phyloP scores from a whole-genome alignment of 2,888 invertebrate genomes.

The Augiades crinisus region DNA sequence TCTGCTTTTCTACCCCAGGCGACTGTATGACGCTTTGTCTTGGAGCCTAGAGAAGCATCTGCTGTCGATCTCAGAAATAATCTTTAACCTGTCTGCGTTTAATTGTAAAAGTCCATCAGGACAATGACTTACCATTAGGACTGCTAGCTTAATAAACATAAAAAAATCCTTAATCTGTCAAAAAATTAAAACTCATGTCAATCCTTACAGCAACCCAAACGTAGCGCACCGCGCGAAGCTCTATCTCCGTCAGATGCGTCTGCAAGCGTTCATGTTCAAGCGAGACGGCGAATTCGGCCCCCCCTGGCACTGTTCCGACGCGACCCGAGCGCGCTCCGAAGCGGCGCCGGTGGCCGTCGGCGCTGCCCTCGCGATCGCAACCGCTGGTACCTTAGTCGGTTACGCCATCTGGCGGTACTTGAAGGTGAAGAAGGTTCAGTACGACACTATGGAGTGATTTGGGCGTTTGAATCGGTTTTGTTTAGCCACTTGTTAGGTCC shows the following conservation, averaged over 20 bases:
- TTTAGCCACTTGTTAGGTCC: background rate
- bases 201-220: conserved; percentile 49
- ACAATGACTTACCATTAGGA: no score
- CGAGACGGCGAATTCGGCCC: conserved; percentile 86
- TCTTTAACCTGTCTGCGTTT: no score
- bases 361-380: conserved; percentile 90
- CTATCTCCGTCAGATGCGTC: conserved; percentile 85
- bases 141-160: no score
- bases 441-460: conserved; percentile 92
- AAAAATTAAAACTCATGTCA: no score
- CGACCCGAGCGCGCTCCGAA: conserved; percentile 84
- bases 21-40: no score
- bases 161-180: no score
- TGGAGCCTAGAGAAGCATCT: no score
- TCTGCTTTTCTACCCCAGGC: no score
- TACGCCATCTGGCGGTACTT: conserved; percentile 93
- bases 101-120: no score
- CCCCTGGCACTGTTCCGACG: conserved; percentile 84
- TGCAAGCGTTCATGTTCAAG: conserved; percentile 95
- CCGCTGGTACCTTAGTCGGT: conserved; percentile 89
- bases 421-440: conserved; percentile 94
- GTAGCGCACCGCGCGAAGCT: conserved; percentile 82
- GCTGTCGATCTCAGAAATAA: no score
- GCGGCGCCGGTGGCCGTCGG: conserved; percentile 90
- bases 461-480: conserved; percentile 26